Conservation (phyloP, 1,140 invertebrate genomes). For the Caenorhabditis remanei region DNA sequence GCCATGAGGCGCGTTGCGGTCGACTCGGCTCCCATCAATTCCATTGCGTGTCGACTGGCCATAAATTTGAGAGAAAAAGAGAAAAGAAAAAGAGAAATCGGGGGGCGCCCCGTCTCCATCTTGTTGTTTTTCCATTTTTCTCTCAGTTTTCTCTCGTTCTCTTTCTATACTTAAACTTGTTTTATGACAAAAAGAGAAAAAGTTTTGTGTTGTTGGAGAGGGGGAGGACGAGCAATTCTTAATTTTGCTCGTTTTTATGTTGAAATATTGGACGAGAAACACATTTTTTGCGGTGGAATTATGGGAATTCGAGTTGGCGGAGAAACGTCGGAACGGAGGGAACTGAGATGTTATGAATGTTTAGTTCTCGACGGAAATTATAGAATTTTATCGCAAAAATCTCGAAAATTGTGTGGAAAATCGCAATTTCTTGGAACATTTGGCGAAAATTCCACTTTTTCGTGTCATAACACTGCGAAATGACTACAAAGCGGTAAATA, state of each 20-base stretch:
- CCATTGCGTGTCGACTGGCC: conserved; percentile 38
- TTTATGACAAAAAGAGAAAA: neutral
- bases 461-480: too few relatives aligned
- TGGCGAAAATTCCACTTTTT: too few relatives aligned
- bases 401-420: neutral
- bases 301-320: neutral
- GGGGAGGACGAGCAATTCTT: neutral
- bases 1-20: neutral
- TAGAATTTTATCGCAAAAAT: neutral
- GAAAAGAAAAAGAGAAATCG: neutral
- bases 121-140: conserved; percentile 19
- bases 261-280: conserved; percentile 34
- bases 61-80: conserved; percentile 21
- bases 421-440: neutral
- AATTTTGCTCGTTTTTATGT: conserved; percentile 10
- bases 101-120: neutral
- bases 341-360: neutral
- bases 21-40: conserved; percentile 37
- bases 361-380: neutral
- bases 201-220: neutral
- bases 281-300: conserved; percentile 5
- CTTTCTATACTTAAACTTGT: conserved; percentile 9
- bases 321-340: too few relatives aligned
- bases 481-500: too few relatives aligned
- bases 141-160: neutral